phyloP scores from a whole-genome alignment of 1,140 invertebrate species.

The Papilio glaucus region DNA sequence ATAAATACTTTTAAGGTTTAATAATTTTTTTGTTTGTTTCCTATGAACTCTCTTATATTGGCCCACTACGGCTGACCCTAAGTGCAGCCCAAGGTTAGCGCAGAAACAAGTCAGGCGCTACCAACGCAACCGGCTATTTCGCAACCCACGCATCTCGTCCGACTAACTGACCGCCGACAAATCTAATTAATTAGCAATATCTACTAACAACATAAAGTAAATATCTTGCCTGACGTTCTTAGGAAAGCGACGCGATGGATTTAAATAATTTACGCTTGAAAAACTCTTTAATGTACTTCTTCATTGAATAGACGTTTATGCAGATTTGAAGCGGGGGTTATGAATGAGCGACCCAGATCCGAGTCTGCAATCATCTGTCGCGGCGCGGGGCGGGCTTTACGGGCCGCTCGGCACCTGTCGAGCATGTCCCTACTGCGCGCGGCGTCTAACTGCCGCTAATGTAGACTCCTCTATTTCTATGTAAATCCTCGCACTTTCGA shows the following conservation, averaged over 20 bases:
- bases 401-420: constrained; percentile 37
- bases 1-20: too few species aligned
- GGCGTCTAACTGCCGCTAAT: constrained; percentile 66
- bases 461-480: constrained; percentile 73
- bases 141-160: constrained; percentile 8
- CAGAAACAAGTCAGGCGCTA: neutral
- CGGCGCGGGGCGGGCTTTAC: constrained; percentile 35
- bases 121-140: constrained; percentile 18
- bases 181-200: constrained; percentile 24
- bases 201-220: constrained; percentile 2
- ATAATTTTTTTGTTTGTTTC: too few species aligned
- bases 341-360: constrained; percentile 68
- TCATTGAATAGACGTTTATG: constrained; percentile 49
- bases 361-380: constrained; percentile 60
- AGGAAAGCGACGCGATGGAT: too few species aligned
- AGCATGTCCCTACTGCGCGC: constrained; percentile 46
- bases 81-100: constrained; percentile 19
- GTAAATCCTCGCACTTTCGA: constrained; percentile 73
- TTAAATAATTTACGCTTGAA: neutral
- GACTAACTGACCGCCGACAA: constrained; percentile 22
- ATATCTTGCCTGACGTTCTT: too few species aligned
- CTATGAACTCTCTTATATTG: constrained; percentile 1
- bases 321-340: constrained; percentile 57
- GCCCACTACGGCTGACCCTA: neutral
- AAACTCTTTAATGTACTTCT: neutral